Conservation (phyloP, 2,797 vertebrate species). For the Coluber constrictor region DNA sequence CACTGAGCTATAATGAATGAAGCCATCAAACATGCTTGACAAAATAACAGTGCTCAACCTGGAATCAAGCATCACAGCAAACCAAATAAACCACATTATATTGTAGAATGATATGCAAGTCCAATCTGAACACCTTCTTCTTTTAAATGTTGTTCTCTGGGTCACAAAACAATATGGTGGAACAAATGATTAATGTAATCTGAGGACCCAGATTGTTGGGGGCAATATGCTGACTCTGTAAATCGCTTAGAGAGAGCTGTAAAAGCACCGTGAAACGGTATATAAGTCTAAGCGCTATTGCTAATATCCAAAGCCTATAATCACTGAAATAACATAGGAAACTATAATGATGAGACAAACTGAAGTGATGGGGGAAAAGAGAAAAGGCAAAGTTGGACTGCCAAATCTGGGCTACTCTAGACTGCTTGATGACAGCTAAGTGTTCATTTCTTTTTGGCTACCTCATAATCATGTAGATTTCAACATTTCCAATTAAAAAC, state of each 20-base stretch:
- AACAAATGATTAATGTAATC: not conserved
- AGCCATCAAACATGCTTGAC: not conserved
- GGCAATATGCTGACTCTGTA: too few relatives aligned
- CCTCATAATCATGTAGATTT: not conserved
- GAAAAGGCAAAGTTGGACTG: not conserved
- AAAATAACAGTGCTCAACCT: not conserved
- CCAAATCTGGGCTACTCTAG: not conserved
- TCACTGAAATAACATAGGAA: not conserved
- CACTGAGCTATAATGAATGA: not conserved
- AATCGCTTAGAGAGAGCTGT: too few relatives aligned
- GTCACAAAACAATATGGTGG: not conserved
- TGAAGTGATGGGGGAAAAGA: not conserved
- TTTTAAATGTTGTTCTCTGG: not conserved
- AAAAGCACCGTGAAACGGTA: too few relatives aligned
- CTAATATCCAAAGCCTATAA: not conserved
- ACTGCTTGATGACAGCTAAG: not conserved
- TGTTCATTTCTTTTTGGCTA: not conserved
- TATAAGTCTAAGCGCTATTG: too few relatives aligned
- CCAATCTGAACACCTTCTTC: not conserved
- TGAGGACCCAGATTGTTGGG: too few relatives aligned
- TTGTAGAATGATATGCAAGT: not conserved
- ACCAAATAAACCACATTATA: not conserved
- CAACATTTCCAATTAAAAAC: not conserved
- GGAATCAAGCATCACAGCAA: not conserved
- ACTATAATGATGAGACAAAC: not conserved